Conservation (phyloP, 2,888 invertebrate genomes). For the Phrixothrix hirtus region DNA sequence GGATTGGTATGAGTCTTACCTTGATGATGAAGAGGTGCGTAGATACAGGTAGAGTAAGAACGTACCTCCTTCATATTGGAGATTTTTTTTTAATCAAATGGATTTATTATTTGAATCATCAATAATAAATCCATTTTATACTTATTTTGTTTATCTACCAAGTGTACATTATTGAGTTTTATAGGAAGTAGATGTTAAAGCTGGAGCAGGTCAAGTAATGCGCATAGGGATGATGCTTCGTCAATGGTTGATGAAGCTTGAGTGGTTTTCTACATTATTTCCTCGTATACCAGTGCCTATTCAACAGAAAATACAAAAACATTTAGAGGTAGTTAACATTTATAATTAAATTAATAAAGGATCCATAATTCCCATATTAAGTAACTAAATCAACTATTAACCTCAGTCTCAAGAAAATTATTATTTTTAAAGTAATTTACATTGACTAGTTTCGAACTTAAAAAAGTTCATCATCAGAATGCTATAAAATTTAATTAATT, state of each 20-base stretch:
- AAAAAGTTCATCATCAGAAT: too few relatives aligned
- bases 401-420: too few relatives aligned
- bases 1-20: slow-evolving; percentile 95
- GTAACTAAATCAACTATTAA: too few relatives aligned
- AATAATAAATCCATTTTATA: too few relatives aligned
- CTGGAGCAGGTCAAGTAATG: slow-evolving; percentile 93
- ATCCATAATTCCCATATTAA: too few relatives aligned
- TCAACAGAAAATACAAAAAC: slow-evolving; percentile 85
- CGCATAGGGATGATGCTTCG: slow-evolving; percentile 91
- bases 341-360: neutral
- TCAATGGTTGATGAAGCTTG: slow-evolving; percentile 92
- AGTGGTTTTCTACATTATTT: slow-evolving; percentile 99
- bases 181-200: slow-evolving; percentile 94
- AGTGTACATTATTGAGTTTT: slow-evolving; percentile 38
- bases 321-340: slow-evolving; percentile 59
- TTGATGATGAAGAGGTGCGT: slow-evolving; percentile 91
- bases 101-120: too few relatives aligned
- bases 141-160: too few relatives aligned
- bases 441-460: too few relatives aligned
- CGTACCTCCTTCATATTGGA: slow-evolving; percentile 2
- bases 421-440: too few relatives aligned
- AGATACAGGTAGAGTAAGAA: slow-evolving; percentile 52
- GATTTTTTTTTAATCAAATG: too few relatives aligned
- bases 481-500: too few relatives aligned
- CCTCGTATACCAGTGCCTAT: slow-evolving; percentile 99